These are phyloP conservation scores for Chloropsis cyanopogon DNA, from an alignment of 2,113 vertebrate species.

Conservation along the genomic window DNA sequence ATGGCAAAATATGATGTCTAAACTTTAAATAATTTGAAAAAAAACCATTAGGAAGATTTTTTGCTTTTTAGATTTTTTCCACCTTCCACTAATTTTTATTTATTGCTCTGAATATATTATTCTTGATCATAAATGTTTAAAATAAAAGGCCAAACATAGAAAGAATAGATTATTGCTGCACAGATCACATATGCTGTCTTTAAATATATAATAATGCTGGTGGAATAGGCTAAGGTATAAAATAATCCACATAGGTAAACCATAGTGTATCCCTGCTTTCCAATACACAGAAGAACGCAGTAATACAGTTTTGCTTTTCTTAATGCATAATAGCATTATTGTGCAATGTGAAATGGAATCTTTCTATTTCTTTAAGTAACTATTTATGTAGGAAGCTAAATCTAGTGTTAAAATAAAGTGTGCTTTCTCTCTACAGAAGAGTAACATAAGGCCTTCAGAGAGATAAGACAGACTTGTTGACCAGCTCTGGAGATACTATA, in stretches of 20 bases:
- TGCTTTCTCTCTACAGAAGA: background rate
- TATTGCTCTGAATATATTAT: background rate
- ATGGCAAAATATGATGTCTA: background rate
- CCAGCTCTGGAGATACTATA: background rate
- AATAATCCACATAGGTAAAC: background rate
- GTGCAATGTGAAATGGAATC: background rate
- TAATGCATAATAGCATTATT: background rate
- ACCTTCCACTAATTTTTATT: background rate
- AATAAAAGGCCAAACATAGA: background rate
- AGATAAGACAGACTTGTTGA: background rate
- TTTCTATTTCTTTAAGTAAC: background rate
- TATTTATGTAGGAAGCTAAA: background rate
- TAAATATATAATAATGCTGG: background rate
- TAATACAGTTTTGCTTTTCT: background rate
- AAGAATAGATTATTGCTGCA: background rate
- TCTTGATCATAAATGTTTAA: background rate
- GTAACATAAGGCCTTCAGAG: background rate
- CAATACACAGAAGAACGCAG: background rate
- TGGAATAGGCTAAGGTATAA: background rate
- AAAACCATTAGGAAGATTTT: background rate
- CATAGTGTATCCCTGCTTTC: background rate
- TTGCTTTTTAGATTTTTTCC: background rate
- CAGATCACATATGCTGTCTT: background rate
- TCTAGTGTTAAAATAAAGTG: background rate
- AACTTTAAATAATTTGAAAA: background rate